Conservation (phyloP, 92 coral and sea anemone genomes). For the Blastomussa wellsi region DNA sequence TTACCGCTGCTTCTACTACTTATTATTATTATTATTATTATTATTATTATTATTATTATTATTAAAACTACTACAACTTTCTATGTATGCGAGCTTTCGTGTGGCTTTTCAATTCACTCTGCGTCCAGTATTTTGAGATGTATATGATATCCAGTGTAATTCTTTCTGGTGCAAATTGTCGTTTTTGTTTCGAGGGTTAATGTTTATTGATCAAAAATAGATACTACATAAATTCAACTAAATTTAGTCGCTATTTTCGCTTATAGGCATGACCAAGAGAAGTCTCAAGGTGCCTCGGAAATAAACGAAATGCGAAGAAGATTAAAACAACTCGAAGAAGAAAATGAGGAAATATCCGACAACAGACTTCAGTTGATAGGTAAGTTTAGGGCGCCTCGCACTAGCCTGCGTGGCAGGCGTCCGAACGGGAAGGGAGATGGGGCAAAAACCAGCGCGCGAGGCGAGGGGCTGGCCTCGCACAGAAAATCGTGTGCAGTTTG, state of each 20-base stretch:
- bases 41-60: no score
- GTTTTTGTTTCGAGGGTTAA: no score
- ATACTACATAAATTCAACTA: neutral
- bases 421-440: no score
- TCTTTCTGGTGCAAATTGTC: neutral
- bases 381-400: slow-evolving; percentile 30
- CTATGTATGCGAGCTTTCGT: neutral
- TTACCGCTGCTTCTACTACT: no score
- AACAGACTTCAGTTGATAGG: slow-evolving; percentile 89
- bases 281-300: slow-evolving; percentile 72
- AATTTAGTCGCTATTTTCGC: neutral
- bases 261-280: slow-evolving; percentile 88
- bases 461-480: no score
- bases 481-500: no score
- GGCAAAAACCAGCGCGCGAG: no score
- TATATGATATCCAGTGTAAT: no score
- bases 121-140: no score
- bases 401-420: no score
- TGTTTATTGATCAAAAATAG: neutral
- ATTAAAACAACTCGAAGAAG: slow-evolving; percentile 73
- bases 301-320: slow-evolving; percentile 83
- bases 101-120: neutral
- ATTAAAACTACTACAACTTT: no score
- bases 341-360: slow-evolving; percentile 91
- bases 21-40: no score